A percentile compares a stretch with the other conserved stretches of the same genome.
phyloP scores from a whole-genome alignment of 2,797 vertebrate species.

The Podargus strigoides region DNA sequence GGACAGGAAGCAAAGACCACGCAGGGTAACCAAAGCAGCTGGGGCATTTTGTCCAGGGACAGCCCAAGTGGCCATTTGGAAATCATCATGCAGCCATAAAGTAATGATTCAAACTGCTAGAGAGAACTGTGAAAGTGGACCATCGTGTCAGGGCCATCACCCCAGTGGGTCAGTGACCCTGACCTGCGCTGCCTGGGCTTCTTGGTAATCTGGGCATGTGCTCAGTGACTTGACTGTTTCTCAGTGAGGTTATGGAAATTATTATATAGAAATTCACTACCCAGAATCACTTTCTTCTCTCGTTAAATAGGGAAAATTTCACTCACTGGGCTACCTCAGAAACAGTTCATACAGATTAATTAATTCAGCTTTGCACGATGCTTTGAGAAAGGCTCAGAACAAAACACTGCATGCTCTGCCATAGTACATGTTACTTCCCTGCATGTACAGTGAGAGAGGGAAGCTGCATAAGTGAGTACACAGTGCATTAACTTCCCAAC shows the following conservation, averaged over 20 bases:
- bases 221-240: neutral
- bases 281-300: neutral
- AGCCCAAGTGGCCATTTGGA: neutral
- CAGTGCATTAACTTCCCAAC: neutral
- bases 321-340: neutral
- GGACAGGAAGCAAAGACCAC: neutral
- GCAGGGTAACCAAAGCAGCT: accelerated
- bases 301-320: neutral
- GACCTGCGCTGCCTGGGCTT: neutral
- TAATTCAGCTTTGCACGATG: neutral
- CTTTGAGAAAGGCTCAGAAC: neutral
- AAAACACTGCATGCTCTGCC: neutral
- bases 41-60: neutral
- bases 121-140: neutral
- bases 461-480: neutral
- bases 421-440: neutral
- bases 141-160: accelerated
- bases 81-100: neutral
- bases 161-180: neutral
- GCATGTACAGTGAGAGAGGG: neutral
- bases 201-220: neutral
- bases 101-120: no score
- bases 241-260: neutral
- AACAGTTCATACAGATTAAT: neutral
- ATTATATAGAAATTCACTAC: neutral